These are phyloP conservation scores for Synanthedon myopaeformis DNA, from an alignment of 2,888 invertebrate genomes.

Conservation along the genomic window DNA sequence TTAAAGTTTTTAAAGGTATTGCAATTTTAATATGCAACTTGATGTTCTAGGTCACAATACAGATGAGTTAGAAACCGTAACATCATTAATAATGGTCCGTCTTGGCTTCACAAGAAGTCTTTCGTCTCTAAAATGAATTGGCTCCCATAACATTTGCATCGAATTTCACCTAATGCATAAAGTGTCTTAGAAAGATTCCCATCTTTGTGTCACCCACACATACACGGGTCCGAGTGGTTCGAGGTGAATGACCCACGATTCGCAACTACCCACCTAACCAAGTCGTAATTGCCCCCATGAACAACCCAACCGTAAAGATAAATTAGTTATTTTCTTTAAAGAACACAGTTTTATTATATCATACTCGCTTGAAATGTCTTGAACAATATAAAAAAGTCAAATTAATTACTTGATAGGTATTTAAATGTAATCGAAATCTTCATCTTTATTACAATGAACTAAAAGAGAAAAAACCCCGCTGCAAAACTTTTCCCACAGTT, in stretches of 20 bases:
- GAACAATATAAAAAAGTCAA: neutral
- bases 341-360: neutral
- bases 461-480: no score
- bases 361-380: no score
- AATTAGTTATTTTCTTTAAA: constrained; percentile 2
- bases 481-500: no score
- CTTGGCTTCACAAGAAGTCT: neutral
- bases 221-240: constrained; percentile 26
- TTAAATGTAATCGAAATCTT: no score
- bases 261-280: constrained; percentile 31
- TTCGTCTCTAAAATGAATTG: constrained; percentile 1
- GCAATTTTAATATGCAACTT: no score
- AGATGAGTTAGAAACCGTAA: no score
- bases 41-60: no score
- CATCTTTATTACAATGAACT: no score
- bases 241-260: constrained; percentile 39
- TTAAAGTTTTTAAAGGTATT: no score
- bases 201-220: constrained; percentile 29
- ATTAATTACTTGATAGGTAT: no score
- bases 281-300: constrained; percentile 4
- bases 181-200: constrained; percentile 7
- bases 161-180: constrained; percentile 10
- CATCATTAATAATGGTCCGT: neutral
- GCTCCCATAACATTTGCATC: constrained; percentile 4
- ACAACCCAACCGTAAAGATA: constrained; percentile 1